Evolutionary conservation across 2,888 invertebrate species (phyloP), one percentile per base, ranked within the genome.

Genomic region (Deilephila porcellus): DNA sequence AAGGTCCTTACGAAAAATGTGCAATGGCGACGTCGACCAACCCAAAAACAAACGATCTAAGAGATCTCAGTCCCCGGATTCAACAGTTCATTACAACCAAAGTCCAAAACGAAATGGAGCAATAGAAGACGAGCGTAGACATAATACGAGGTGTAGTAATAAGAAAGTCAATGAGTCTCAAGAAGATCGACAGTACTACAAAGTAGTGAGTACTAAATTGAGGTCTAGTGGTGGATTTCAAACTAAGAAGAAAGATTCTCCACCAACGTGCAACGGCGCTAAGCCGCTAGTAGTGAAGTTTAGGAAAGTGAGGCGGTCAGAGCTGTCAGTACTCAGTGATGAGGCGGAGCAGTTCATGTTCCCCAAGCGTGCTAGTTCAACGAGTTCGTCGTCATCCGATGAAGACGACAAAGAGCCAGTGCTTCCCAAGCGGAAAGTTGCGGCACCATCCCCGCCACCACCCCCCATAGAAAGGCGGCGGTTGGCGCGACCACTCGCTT

Each of bases 331-430:
- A 71, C 89, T 98, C 70, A 98, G 97, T 83, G 97, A 97, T 81
- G 98, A 98, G 87, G 98, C 98, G 0, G 98, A 98, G 82, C 98
- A 97, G 81, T 98, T 98, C 85, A 96, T 98, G 96, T 98, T 98
- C 85, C 97, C 97, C 0, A 96, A 96, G 80, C 95, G 96, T 60
- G 96, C 96, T 25, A 96, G 96, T 74, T 93, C 95, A 0, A 88
- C 91, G 0, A 94, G 93, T 74, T 95, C 95, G 32, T 94, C 95
- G 17, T 94, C 95, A 0, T 95, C 95, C 5, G 96, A 96, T 0
- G 96, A 96, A 76, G 96, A 96, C 0, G 95, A 95, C 77, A 85
- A 86, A 14, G 82, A 95, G 78, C 83, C 84, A 29, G 78, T 56
- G 17, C 19, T 80, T 14, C 73, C 79, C 3, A 83, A 89, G 20